These are phyloP conservation scores for Empis livida DNA, from an alignment of 2,888 invertebrate species.

Conservation along the genomic window DNA sequence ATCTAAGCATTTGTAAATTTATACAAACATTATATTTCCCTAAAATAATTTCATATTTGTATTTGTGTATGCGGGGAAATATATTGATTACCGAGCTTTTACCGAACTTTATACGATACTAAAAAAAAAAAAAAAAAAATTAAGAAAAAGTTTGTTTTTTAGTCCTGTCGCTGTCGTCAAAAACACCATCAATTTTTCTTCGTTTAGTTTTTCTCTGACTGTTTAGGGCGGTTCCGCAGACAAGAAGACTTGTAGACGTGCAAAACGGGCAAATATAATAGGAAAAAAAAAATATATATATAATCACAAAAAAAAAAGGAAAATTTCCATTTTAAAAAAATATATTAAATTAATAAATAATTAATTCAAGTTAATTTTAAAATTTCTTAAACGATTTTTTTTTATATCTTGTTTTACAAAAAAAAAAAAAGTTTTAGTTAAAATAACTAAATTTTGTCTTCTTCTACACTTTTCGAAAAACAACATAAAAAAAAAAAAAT, in stretches of 20 bases:
- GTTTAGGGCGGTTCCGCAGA: slow-evolving; percentile 39
- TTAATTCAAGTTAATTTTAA: neutral
- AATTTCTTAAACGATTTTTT: no score
- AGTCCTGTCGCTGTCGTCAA: slow-evolving; percentile 23
- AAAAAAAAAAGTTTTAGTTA: neutral
- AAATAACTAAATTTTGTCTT: neutral
- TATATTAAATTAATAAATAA: slow-evolving; percentile 3
- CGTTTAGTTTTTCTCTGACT: slow-evolving; percentile 37
- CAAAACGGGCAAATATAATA: slow-evolving; percentile 14
- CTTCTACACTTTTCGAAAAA: neutral
- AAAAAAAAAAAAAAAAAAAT: no score
- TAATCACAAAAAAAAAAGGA: slow-evolving; percentile 6
- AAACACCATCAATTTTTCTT: slow-evolving; percentile 24
- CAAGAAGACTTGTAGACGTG: slow-evolving; percentile 26
- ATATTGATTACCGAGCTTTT: no score
- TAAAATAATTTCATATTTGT: no score
- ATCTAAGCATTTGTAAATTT: no score
- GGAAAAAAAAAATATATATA: slow-evolving; percentile 5
- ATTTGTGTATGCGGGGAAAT: no score
- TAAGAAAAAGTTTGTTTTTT: no score
- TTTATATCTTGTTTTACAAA: no score
- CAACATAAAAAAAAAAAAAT: no score
- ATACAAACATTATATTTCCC: no score
- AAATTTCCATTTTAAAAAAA: slow-evolving; percentile 5
- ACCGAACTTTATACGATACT: no score